phyloP scores from a whole-genome alignment of 2,888 invertebrate species.

The Petrolisthes manimaculis region DNA sequence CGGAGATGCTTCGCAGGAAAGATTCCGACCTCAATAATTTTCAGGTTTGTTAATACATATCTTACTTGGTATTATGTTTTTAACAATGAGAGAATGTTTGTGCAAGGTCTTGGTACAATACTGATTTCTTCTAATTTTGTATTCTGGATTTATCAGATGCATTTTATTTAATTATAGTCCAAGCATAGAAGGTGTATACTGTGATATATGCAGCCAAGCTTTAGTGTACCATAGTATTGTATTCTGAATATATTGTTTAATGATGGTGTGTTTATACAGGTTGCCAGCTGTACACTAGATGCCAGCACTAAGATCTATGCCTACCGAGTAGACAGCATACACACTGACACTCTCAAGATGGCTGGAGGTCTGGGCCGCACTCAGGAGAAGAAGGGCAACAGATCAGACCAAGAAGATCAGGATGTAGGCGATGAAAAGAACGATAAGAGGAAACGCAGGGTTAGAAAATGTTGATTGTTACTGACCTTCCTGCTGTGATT shows the following conservation, averaged over 20 bases:
- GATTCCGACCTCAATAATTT: constrained; percentile 78
- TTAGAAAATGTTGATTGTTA: no score
- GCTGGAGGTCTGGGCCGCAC: constrained; percentile 76
- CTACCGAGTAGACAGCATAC: constrained; percentile 86
- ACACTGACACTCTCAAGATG: constrained; percentile 84
- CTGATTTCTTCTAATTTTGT: no score
- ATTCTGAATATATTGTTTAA: background rate
- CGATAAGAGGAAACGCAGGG: constrained; percentile 64
- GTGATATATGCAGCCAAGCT: background rate
- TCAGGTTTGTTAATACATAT: constrained; percentile 69
- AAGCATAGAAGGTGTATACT: no score
- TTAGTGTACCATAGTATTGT: background rate
- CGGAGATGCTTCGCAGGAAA: constrained; percentile 80
- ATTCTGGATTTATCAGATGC: background rate
- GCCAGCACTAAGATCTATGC: constrained; percentile 91
- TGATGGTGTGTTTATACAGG: constrained; percentile 71
- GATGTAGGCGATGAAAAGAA: constrained; percentile 36
- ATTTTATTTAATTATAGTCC: constrained; percentile 6
- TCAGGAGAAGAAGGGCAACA: constrained; percentile 63
- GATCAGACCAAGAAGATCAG: constrained; percentile 65
- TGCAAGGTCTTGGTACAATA: no score
- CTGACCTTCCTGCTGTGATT: no score
- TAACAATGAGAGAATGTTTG: no score
- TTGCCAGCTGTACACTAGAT: constrained; percentile 87
- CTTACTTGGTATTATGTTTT: no score